Conservation (phyloP, 1,140 invertebrate genomes). For the Hyphantria cunea region DNA sequence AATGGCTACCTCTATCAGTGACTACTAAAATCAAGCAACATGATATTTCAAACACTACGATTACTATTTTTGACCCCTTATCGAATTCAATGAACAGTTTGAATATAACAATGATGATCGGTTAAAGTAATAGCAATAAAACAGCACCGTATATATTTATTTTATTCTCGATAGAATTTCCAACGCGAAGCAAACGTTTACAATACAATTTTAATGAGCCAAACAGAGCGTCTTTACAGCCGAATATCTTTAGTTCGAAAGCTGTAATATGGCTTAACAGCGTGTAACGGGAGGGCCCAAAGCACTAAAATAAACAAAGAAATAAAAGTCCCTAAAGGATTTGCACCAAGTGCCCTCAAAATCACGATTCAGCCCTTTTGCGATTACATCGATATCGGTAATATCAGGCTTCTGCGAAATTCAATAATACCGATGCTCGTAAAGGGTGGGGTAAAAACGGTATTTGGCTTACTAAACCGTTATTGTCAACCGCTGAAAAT, state of each 20-base stretch:
- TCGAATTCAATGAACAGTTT: no score
- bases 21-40: no score
- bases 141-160: no score
- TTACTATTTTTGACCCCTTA: no score
- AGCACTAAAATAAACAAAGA: constrained; percentile 31
- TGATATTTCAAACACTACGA: no score
- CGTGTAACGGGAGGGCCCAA: constrained; percentile 15
- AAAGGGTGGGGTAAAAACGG: constrained; percentile 23
- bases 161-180: no score
- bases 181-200: background rate
- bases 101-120: no score
- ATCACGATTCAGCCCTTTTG: constrained; percentile 35
- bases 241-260: constrained; percentile 11
- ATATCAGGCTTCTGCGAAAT: constrained; percentile 30
- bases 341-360: constrained; percentile 28
- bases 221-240: constrained; percentile 8
- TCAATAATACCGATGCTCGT: constrained; percentile 34
- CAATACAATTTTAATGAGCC: constrained; percentile 14
- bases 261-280: constrained; percentile 20
- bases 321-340: constrained; percentile 25
- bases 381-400: constrained; percentile 35
- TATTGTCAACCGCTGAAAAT: constrained; percentile 30
- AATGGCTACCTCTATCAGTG: no score
- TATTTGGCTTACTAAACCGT: constrained; percentile 27
- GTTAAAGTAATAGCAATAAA: no score